phyloP scores from a whole-genome alignment of 1,140 invertebrate genomes.

The Adoxophyes honmai region DNA sequence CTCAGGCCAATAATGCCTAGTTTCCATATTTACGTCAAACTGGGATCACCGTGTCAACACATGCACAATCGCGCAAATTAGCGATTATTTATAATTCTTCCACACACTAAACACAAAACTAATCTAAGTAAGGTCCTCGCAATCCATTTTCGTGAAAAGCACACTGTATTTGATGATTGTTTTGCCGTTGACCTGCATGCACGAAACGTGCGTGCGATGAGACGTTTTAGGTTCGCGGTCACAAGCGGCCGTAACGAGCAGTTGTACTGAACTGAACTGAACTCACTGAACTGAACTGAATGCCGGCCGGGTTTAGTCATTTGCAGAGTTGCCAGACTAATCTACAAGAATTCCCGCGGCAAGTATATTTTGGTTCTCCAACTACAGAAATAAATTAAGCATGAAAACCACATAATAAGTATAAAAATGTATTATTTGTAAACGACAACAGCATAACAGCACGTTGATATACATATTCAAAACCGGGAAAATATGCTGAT shows the following conservation, averaged over 20 bases:
- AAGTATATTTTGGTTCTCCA: too few relatives aligned
- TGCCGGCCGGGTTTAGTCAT: constrained; percentile 36
- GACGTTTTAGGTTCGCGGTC: constrained; percentile 30
- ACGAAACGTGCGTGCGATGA: constrained; percentile 8
- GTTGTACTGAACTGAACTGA: constrained; percentile 10
- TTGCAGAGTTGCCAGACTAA: too few relatives aligned
- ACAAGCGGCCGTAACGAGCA: constrained; percentile 28
- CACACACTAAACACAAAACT: constrained; percentile 22
- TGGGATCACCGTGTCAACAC: constrained; percentile 41
- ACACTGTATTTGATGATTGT: constrained; percentile 18
- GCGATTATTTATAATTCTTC: constrained; percentile 20
- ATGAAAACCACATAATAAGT: too few relatives aligned
- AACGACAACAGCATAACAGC: too few relatives aligned
- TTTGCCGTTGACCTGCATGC: constrained; percentile 37
- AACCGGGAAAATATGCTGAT: too few relatives aligned
- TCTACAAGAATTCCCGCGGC: too few relatives aligned
- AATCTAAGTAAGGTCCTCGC: constrained; percentile 36
- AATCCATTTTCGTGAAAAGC: constrained; percentile 35
- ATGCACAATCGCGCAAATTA: constrained; percentile 27
- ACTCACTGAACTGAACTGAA: constrained; percentile 15
- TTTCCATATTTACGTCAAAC: constrained; percentile 59
- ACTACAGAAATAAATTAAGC: too few relatives aligned
- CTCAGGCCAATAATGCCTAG: constrained; percentile 67
- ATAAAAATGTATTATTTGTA: too few relatives aligned
- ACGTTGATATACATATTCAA: too few relatives aligned